Evolutionary conservation across 2,113 vertebrate species (phyloP), one percentile per base, ranked within the genome.

Genomic region (Phodopus roborovskii): DNA sequence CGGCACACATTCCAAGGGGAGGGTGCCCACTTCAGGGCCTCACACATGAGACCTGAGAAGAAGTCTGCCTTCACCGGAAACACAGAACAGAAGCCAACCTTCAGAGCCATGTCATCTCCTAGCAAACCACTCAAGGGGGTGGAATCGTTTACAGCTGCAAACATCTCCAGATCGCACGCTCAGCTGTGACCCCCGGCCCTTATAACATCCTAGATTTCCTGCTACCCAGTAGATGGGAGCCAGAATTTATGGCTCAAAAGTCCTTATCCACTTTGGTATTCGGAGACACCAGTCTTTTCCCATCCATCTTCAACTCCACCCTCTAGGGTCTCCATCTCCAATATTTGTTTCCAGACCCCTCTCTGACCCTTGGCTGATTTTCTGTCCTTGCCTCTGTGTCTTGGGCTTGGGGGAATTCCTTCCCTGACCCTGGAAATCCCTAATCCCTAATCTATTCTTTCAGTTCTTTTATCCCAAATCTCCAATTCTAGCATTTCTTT

Each of bases 331-430:
- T 91, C 64, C 48, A 13, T 22, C 74, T 89, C n/a, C 78, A 78
- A 62, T 62, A 56, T 50, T 74, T 91, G 22, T 92, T 92, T 90
- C 26, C 75, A 85, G 70, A 95, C 45, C 75, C 85, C 0, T 79
- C 36, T 73, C 50, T 88, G 88, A 42, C 28, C 3, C 42, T 66
- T 45, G 60, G n/a, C 58, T 28, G 58, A 28, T 71, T 62, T 8
- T 75, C 84, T 12, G 1, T 53, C 20, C 36, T 33, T 15, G 15
- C 19, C 39, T 58, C 20, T 74, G 12, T 83, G 13, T 39, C 26
- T 73, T 11, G 3, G 1, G 33, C 19, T 50, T 45, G 48, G 39
- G 42, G 19, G 36, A 24, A 13, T 7, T 36, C 45, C 36, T 53
- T 84, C 6, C 3, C 20, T 6, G 17, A 16, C 30, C 85, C 39